Evolutionary conservation across 2,888 invertebrate genomes (phyloP), one percentile per base, ranked within the genome.

Genomic region (Melinopterus prodromus): DNA sequence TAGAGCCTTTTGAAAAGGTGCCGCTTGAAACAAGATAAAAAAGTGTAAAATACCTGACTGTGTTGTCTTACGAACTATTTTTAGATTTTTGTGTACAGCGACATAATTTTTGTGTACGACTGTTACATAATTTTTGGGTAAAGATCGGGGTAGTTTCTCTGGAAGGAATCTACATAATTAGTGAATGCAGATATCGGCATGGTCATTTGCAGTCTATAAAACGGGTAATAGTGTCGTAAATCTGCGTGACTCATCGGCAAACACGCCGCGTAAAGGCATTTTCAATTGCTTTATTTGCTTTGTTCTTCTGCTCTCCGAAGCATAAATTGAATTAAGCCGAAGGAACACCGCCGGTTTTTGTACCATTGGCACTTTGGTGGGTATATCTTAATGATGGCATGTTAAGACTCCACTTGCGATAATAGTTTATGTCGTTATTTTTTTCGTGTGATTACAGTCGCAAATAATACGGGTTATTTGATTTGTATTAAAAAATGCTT

Each of bases 181-280:
- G 12, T 53, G 53, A 53, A 53, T 53, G 53, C 53, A 53, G 53
- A 53, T 53, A 53, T 53, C 53, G 53, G 53, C 12, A 4, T 53
- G 53, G 53, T 53, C 53, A 53, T 53, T 53, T 53, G 53, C 53
- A 53, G 53, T 53, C 53, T 53, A 53, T 53, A 53, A 53, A 53
- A 53, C 5, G 53, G 53, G 53, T 53, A 53, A 53, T 53, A 6
- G 53, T 53, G 53, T 53, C 53, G 53, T 53, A 53, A 53, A 53
- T 53, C 53, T 53, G 53, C 53, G 53, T 53, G 53, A 53, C 53
- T 53, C 53, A 53, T 53, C 53, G 53, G 53, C 53, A 53, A 53
- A 53, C 53, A 53, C 9, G 53, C 53, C 53, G 53, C 53, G 53
- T 53, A 53, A 53, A 53, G 53, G 53, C 1, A 53, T 53, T 53